Base-by-base conservation (phyloP, 2,113 vertebrate species). In the Clinocottus analis region DNA sequence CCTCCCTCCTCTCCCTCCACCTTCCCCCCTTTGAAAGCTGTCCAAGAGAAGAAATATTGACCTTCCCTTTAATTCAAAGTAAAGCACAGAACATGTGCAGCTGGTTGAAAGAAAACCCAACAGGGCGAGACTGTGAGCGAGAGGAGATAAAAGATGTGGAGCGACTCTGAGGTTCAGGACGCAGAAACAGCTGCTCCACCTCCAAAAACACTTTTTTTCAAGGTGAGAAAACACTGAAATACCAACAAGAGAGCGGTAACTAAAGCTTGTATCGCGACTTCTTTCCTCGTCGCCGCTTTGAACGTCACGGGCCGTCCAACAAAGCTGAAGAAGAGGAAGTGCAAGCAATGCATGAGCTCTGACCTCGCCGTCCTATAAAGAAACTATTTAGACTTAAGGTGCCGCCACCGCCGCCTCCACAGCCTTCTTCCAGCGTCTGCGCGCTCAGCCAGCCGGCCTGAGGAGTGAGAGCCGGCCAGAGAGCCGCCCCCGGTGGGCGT, bases 361-460 rank as follows among this genome's bases (percentile, higher is more conserved):
- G 55, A 84, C 62, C 62, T 53, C 58, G 60, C 4, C 7, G 10
- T 11, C 11, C 37, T 39, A 39, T 3, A 39, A 17, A 64, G n/a
- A n/a, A 86, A 58, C 71, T n/a, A 49, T 55, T 51, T 49, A 61
- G 69, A 6, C 23, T 31, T 41, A 23, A 61, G 84, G 82, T 82
- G 82, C 47, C 55, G 4, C 70, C 58, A 25, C 75, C 90, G 66
- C 76, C 72, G 53, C 83, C 77, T 85, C 76, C 61, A 58, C 82
- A 60, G 80, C 83, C 82, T 70, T n/a, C 75, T 65, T 64, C 82
- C 89, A 79, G 82, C 2, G 79, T 85, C 76, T 85, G 62, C 69
- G 37, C 55, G 81, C 81, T 85, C 87, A 75, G 72, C 72, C 84
- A 78, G 64, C 81, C 88, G 17, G 73, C 55, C 66, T 85, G 77